phyloP scores from a whole-genome alignment of 2,113 vertebrate genomes.

The Pituophis catenifer region DNA sequence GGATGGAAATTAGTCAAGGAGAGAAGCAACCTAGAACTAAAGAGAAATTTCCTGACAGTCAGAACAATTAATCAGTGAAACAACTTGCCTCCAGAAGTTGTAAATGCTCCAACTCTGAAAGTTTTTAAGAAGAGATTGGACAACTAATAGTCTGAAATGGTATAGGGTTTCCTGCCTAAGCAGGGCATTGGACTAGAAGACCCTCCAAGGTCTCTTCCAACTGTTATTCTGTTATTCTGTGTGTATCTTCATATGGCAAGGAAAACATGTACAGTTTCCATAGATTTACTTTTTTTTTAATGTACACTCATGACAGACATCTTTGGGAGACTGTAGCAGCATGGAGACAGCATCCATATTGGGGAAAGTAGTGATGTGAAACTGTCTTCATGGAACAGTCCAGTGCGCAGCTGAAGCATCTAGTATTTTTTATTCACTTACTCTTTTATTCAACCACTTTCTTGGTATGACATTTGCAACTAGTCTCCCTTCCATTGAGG shows the following conservation, averaged over 20 bases:
- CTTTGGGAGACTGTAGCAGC: neutral
- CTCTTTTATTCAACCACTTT: neutral
- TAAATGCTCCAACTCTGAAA: too few relatives aligned
- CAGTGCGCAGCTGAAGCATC: neutral
- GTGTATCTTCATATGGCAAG: neutral
- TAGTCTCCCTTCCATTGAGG: neutral
- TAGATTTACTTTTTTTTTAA: neutral
- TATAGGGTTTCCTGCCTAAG: too few relatives aligned
- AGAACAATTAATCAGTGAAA: too few relatives aligned
- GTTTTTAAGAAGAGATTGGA: too few relatives aligned
- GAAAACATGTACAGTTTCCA: neutral
- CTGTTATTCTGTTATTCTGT: neutral
- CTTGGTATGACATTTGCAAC: neutral
- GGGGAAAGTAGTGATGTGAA: neutral
- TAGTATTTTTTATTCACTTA: neutral
- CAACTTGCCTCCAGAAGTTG: too few relatives aligned
- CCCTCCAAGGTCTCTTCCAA: too few relatives aligned
- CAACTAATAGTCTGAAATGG: too few relatives aligned
- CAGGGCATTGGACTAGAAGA: too few relatives aligned
- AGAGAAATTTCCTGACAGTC: too few relatives aligned
- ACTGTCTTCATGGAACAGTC: neutral
- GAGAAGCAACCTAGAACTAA: too few relatives aligned
- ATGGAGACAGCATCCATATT: neutral
- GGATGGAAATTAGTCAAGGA: too few relatives aligned
- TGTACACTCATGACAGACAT: neutral